phyloP scores from a whole-genome alignment of 2,888 invertebrate species.

The Tuta absoluta region DNA sequence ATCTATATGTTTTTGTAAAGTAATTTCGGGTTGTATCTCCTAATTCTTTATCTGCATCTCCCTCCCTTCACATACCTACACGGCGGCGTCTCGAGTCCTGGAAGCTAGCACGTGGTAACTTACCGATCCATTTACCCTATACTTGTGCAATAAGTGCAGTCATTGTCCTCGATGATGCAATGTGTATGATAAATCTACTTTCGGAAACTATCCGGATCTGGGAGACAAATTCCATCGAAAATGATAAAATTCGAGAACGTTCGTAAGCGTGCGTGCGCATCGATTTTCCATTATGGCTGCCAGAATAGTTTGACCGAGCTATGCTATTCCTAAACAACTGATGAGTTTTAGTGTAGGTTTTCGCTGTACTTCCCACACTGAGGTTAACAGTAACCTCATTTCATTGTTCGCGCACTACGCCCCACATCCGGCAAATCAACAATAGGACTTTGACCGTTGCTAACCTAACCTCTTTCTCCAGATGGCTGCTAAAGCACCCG shows the following conservation, averaged over 20 bases:
- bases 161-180: not conserved
- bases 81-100: slow-evolving; percentile 5
- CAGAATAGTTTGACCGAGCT: not conserved
- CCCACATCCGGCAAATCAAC: not conserved
- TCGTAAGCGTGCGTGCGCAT: slow-evolving; percentile 45
- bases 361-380: not conserved
- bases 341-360: not conserved
- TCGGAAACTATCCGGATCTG: not conserved
- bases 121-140: not conserved
- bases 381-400: slow-evolving; percentile 12
- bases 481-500: slow-evolving; percentile 88
- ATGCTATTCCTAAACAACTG: not conserved
- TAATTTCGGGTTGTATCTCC: not conserved
- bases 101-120: slow-evolving; percentile 1
- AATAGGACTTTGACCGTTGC: not conserved
- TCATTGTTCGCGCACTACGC: not conserved
- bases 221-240: not conserved
- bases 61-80: no score
- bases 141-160: not conserved
- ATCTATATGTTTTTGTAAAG: not conserved
- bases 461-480: slow-evolving; percentile 47
- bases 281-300: slow-evolving; percentile 46
- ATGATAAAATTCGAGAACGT: slow-evolving; percentile 60
- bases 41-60: not conserved
- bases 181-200: not conserved